A percentile compares a stretch with the other conserved stretches of the same genome.
phyloP scores from a whole-genome alignment of 2,797 vertebrate genomes.

The Galaxias olidus region DNA sequence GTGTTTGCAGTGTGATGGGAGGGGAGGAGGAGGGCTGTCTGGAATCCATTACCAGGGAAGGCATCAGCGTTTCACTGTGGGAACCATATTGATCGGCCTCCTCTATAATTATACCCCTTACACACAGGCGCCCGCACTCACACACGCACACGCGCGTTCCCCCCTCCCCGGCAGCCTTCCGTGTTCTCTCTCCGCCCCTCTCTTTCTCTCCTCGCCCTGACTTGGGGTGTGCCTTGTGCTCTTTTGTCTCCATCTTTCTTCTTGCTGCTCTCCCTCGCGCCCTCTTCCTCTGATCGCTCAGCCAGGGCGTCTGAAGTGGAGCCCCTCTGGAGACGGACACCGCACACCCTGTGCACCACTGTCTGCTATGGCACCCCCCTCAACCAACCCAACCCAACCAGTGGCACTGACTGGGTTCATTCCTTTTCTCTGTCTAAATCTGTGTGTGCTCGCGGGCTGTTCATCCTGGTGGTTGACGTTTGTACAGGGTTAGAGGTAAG shows the following conservation, averaged over 20 bases:
- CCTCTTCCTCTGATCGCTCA: not conserved
- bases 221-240: conserved; percentile 5
- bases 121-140: conserved; percentile 15
- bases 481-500: too few species aligned
- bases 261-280: not conserved
- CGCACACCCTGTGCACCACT: too few species aligned
- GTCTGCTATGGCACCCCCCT: too few species aligned
- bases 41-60: conserved; percentile 76
- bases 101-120: conserved; percentile 77
- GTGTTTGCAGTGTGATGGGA: conserved; percentile 6
- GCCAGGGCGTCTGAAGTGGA: too few species aligned
- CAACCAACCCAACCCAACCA: too few species aligned
- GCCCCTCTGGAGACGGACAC: too few species aligned
- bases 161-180: conserved; percentile 43
- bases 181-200: conserved; percentile 43
- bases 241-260: not conserved
- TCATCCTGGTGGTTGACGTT: too few species aligned
- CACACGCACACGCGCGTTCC: conserved; percentile 31
- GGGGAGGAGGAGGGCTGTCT: conserved; percentile 50
- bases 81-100: conserved; percentile 81
- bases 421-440: too few species aligned
- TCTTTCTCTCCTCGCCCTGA: conserved; percentile 10
- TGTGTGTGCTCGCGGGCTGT: too few species aligned
- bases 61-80: conserved; percentile 76
- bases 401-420: too few species aligned